Evolutionary conservation across 2,888 invertebrate genomes (phyloP).

Genomic region (Troglohyphantes excavatus): DNA sequence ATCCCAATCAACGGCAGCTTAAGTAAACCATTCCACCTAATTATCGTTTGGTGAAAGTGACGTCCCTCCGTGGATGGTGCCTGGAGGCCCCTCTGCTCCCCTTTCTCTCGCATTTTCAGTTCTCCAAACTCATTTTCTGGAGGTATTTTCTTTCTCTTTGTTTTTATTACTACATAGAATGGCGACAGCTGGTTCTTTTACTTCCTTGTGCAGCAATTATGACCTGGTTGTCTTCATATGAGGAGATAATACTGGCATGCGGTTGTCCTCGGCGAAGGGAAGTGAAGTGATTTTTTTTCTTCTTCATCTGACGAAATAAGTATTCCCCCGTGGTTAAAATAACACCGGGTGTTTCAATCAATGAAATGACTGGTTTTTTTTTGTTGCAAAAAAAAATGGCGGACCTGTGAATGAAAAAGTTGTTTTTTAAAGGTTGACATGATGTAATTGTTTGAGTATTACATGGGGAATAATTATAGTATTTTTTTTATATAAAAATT

Average conservation of each 20-base stretch:
- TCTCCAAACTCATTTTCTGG: conserved; percentile 41
- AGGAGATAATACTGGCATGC: conserved; percentile 26
- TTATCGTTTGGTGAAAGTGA: conserved; percentile 24
- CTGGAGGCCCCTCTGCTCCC: conserved; percentile 25
- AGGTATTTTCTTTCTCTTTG: conserved; percentile 8
- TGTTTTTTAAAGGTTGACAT: too few species aligned
- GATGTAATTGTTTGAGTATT: too few species aligned
- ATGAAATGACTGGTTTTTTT: too few species aligned
- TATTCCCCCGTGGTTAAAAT: neutral
- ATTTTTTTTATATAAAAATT: neutral
- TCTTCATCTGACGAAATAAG: neutral
- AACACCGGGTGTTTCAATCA: too few species aligned
- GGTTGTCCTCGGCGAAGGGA: conserved; percentile 29
- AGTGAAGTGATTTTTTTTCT: neutral
- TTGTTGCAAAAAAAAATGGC: too few species aligned
- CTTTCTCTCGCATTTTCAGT: conserved; percentile 24
- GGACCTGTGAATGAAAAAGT: too few species aligned
- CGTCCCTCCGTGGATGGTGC: conserved; percentile 3
- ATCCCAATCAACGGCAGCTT: neutral
- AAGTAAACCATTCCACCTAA: conserved; percentile 41
- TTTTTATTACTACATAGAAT: conserved; percentile 26
- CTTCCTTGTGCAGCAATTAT: conserved; percentile 52
- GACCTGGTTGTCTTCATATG: conserved; percentile 40
- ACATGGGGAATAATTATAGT: too few species aligned
- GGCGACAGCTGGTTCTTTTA: conserved; percentile 13